Percentiles rank a stretch among this genome's conserved stretches.
phyloP scores from a whole-genome alignment of 1,140 invertebrate species.

The Cylas formicarius region DNA sequence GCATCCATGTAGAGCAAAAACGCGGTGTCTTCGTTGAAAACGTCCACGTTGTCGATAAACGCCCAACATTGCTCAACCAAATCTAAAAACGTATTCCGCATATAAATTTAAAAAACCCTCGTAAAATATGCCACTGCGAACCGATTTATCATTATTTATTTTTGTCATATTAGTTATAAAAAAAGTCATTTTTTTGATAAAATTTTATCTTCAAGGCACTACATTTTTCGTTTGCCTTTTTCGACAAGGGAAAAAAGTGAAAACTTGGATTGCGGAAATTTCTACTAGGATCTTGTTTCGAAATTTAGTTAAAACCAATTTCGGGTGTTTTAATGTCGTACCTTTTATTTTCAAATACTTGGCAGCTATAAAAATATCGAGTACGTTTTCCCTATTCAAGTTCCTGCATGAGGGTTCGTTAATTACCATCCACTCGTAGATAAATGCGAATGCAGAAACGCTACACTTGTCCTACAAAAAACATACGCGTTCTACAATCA shows the following conservation, averaged over 20 bases:
- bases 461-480: conserved; percentile 36
- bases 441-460: conserved; percentile 51
- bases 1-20: conserved; percentile 61
- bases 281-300: neutral
- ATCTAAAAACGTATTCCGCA: too few relatives aligned
- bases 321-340: conserved; percentile 17
- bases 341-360: conserved; percentile 61
- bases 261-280: neutral
- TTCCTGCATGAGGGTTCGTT: conserved; percentile 50
- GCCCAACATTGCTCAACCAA: conserved; percentile 65
- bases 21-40: conserved; percentile 63
- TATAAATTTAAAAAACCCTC: too few relatives aligned
- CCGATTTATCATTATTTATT: too few relatives aligned
- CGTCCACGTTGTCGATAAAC: conserved; percentile 57
- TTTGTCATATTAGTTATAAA: too few relatives aligned
- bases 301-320: neutral
- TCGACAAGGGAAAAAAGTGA: too few relatives aligned
- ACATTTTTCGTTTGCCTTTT: too few relatives aligned
- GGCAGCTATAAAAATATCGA: conserved; percentile 60
- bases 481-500: neutral
- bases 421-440: conserved; percentile 70
- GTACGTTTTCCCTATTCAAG: conserved; percentile 55
- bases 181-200: too few relatives aligned
- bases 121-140: too few relatives aligned
- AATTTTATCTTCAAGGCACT: too few relatives aligned